These are phyloP conservation scores for Desoria tigrina DNA, from an alignment of 2,888 invertebrate genomes.

Conservation along the genomic window DNA sequence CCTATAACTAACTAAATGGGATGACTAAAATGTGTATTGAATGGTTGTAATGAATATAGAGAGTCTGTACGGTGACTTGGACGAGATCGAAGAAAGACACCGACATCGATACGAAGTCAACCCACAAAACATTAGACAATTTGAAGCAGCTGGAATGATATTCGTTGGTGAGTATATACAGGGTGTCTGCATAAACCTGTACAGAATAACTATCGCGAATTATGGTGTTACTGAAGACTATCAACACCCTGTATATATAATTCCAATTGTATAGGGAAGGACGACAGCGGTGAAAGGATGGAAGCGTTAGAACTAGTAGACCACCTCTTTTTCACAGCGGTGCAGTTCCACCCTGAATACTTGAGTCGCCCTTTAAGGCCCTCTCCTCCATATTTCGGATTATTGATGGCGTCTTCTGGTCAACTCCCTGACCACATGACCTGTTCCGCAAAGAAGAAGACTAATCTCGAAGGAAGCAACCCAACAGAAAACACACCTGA, in stretches of 20 bases:
- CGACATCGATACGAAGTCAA: slow-evolving; percentile 98
- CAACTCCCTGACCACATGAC: slow-evolving; percentile 74
- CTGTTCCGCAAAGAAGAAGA: slow-evolving; percentile 55
- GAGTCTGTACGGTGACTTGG: slow-evolving; percentile 74
- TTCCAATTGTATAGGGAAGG: slow-evolving; percentile 63
- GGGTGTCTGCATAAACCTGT: background rate
- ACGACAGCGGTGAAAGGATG: slow-evolving; percentile 84
- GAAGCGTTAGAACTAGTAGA: slow-evolving; percentile 81
- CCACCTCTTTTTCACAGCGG: slow-evolving; percentile 91
- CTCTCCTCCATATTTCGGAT: slow-evolving; percentile 92
- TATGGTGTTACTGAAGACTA: too few species aligned
- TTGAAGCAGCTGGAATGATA: slow-evolving; percentile 79
- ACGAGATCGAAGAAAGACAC: slow-evolving; percentile 88
- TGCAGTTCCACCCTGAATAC: slow-evolving; percentile 98
- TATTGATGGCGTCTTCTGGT: slow-evolving; percentile 84
- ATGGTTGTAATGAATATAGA: too few species aligned
- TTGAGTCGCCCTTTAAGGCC: slow-evolving; percentile 85
- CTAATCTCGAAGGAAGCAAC: slow-evolving; percentile 5
- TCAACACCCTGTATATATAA: too few species aligned
- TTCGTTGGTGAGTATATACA: slow-evolving; percentile 70
- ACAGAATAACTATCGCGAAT: background rate
- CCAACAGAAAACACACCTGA: background rate
- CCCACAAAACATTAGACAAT: slow-evolving; percentile 73
- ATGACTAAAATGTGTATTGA: too few species aligned
- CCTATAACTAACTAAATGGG: slow-evolving; percentile 26